A percentile compares a stretch with the other conserved stretches of the same genome.
Evolutionary conservation across 2,888 invertebrate genomes (phyloP).

Genomic region (Sinohyriopsis cumingii): DNA sequence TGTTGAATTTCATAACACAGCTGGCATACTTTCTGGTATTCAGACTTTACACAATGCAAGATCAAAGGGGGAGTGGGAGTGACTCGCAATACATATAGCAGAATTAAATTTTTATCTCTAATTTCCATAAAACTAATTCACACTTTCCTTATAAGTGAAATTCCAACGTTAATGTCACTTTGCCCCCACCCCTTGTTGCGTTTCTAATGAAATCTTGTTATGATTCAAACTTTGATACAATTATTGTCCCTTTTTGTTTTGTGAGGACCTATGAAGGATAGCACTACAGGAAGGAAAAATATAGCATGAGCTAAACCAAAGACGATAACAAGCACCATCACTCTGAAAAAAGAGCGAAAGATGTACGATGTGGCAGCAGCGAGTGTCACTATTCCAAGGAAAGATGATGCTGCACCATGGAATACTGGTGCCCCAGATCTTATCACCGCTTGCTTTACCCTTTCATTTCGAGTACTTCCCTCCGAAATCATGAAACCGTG

Average conservation of each 20-base stretch:
- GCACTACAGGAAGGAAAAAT: slow-evolving; percentile 39
- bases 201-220: too few relatives aligned
- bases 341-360: slow-evolving; percentile 45
- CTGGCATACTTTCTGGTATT: too few relatives aligned
- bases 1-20: too few relatives aligned
- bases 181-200: too few relatives aligned
- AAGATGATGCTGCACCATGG: slow-evolving; percentile 47
- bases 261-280: slow-evolving; percentile 36
- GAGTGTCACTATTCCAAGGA: slow-evolving; percentile 45
- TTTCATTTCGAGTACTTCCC: slow-evolving; percentile 21
- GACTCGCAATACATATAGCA: too few relatives aligned
- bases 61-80: too few relatives aligned
- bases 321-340: slow-evolving; percentile 46
- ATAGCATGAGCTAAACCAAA: slow-evolving; percentile 43
- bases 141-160: too few relatives aligned
- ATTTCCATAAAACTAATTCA: too few relatives aligned
- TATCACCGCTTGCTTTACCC: slow-evolving; percentile 30
- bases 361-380: slow-evolving; percentile 39
- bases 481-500: slow-evolving; percentile 45
- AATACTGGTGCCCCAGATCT: slow-evolving; percentile 40
- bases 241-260: background rate
- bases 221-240: too few relatives aligned
- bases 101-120: too few relatives aligned
- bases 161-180: too few relatives aligned
- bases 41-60: too few relatives aligned